These are phyloP conservation scores for Drosophila paranaensis DNA, from an alignment of 2,888 invertebrate species.

Conservation along the genomic window DNA sequence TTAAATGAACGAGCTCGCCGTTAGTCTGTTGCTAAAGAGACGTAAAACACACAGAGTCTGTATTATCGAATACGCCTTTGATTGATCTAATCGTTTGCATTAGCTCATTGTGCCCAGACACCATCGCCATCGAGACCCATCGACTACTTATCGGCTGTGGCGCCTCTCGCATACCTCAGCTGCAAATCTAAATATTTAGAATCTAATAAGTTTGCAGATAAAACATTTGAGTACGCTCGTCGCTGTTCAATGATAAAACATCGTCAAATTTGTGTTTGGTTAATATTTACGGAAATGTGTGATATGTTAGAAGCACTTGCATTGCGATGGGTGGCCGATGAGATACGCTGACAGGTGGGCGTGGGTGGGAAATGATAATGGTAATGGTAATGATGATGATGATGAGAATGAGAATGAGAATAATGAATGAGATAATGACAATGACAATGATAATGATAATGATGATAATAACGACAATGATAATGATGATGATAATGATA, in stretches of 20 bases:
- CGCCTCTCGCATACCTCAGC: constrained; percentile 3
- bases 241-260: background rate
- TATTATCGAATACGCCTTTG: background rate
- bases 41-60: background rate
- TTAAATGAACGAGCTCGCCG: background rate
- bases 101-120: background rate
- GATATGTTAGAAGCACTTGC: background rate
- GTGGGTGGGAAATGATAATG: background rate
- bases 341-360: background rate
- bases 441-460: too few species aligned
- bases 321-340: background rate
- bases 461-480: background rate
- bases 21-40: background rate
- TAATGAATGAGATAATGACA: background rate
- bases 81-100: constrained; percentile 2
- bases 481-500: background rate
- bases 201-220: constrained; percentile 1
- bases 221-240: background rate
- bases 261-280: background rate
- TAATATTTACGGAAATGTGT: constrained; percentile 6
- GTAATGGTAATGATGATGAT: background rate
- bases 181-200: constrained; percentile 3
- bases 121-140: background rate
- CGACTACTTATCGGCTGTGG: background rate
- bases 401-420: background rate